Base-by-base conservation (phyloP, 2,113 vertebrate genomes). In the Corythaeola cristata region DNA sequence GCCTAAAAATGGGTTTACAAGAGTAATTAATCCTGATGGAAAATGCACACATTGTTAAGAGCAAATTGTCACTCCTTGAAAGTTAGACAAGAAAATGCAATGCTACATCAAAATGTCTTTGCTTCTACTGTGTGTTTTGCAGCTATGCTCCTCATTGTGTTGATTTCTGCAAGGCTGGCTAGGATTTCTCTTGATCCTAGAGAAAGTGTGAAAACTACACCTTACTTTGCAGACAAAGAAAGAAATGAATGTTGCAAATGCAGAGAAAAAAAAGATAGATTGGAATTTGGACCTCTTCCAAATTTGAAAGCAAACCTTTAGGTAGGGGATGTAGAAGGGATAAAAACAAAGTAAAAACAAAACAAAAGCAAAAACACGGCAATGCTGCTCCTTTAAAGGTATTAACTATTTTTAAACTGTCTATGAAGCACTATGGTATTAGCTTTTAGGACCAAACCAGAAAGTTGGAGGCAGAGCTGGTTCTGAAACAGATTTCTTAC, bases 351-450 rank as follows among this genome's bases (percentile, higher is more conserved):
- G 3, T 37, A 32, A 84, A 88, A 83, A 2, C 15, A 73, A 55
- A 56, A 32, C 6, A n/a, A 76, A 76, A n/a, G 2, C 4, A 52
- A 59, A 64, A 59, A 24, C n/a, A 58, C 39, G 28, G 12, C 44
- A 56, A 28, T 32, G 33, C 27, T 79, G 58, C 9, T 92, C 72
- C 68, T 94, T 90, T 89, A 88, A 93, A 93, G 74, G 68, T 50
- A 96, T 90, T 93, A 89, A 88, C 58, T 76, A 53, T 82, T 94
- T 93, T 93, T 49, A 96, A 90, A 68, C 9, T 3, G 33, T 80
- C 88, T 81, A 39, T n/a, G n/a, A 39, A 32, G 11, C 7, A 20
- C 10, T 73, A 39, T 27, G n/a, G 45, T 68, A 50, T 86, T 85
- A 89, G 50, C 63, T 89, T 88, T 60, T 95, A 67, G 32, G 14